Evolutionary conservation across 1,140 invertebrate genomes (phyloP).

Genomic region (Oncopodura yosiiana): DNA sequence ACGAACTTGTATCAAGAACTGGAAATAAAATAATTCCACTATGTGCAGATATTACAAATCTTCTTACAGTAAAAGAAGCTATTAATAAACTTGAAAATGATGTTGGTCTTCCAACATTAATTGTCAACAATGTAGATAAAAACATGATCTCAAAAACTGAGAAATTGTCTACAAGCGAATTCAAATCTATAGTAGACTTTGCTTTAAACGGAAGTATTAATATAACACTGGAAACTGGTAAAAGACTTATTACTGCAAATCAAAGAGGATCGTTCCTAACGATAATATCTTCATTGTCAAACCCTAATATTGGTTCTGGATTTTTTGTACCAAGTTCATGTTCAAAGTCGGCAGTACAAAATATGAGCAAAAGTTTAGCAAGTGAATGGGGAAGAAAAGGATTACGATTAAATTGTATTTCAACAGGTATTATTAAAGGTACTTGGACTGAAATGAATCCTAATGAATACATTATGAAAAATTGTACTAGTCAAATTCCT

Average conservation of each 20-base stretch:
- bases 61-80: slow-evolving; percentile 40
- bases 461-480: slow-evolving; percentile 37
- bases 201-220: slow-evolving; percentile 48
- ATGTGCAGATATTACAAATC: slow-evolving; percentile 44
- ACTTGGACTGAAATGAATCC: slow-evolving; percentile 45
- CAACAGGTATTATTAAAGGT: slow-evolving; percentile 49
- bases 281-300: slow-evolving; percentile 49
- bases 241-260: slow-evolving; percentile 44
- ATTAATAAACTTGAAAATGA: slow-evolving; percentile 43
- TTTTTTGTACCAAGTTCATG: slow-evolving; percentile 48
- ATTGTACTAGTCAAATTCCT: slow-evolving; percentile 40
- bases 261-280: slow-evolving; percentile 45
- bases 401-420: slow-evolving; percentile 50
- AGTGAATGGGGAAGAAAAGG: slow-evolving; percentile 50
- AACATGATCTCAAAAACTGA: slow-evolving; percentile 50
- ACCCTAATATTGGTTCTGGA: slow-evolving; percentile 44
- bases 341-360: slow-evolving; percentile 49
- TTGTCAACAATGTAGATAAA: slow-evolving; percentile 52
- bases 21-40: slow-evolving; percentile 41
- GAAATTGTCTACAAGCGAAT: slow-evolving; percentile 46
- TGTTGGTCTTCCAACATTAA: slow-evolving; percentile 46
- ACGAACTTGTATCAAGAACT: slow-evolving; percentile 42
- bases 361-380: slow-evolving; percentile 32
- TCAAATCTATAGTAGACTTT: slow-evolving; percentile 47
- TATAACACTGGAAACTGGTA: slow-evolving; percentile 46